Evolutionary conservation across 37 sponge, comb jelly and placozoan genomes (phyloP), one percentile per base, ranked within the genome.

Genomic region (Cliona cf. orientalis): DNA sequence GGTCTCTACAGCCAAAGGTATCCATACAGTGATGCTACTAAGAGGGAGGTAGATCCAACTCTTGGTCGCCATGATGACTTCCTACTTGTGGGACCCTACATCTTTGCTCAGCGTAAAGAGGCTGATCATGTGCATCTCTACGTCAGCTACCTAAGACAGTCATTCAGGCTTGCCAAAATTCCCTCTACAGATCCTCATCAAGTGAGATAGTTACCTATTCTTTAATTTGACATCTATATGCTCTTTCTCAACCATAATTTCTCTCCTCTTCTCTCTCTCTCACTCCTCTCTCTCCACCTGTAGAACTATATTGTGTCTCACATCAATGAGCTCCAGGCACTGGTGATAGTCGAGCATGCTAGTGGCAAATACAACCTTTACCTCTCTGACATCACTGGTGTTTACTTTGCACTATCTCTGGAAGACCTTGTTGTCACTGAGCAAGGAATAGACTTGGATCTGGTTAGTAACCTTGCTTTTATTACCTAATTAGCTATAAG

Each of bases 331-430:
- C 40, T 46, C 0, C 93, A 93, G 64, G 90, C 89, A 32, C 34
- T 93, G 41, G 89, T 86, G 59, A 45, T 93, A 43, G 68, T 93
- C 26, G 40, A 80, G 68, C 88, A 92, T 58, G 45, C 0, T 0
- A 61, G 33, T 40, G 77, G 71, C 0, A 55, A 70, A 78, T 79
- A 71, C 72, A 93, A 93, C 73, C 53, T 93, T 21, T 93, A 89
- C 86, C 72, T 89, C 49, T 93, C 93, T 17, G 93, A 93, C 34
- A 53, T 32, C 39, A 85, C 74, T 29, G 93, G 89, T 22, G 71
- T 78, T 11, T 81, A 81, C 55, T 93, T 78, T 59, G 78, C 93
- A 0, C 90, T 93, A 19, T 80, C 93, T 42, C 74, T 93, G 34
- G 43, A 26, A 0, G 86, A 90, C 31, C 25, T 84, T 21, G 77